Conservation (phyloP, 2,797 vertebrate genomes). For the Parauchenoglanis punctatus region DNA sequence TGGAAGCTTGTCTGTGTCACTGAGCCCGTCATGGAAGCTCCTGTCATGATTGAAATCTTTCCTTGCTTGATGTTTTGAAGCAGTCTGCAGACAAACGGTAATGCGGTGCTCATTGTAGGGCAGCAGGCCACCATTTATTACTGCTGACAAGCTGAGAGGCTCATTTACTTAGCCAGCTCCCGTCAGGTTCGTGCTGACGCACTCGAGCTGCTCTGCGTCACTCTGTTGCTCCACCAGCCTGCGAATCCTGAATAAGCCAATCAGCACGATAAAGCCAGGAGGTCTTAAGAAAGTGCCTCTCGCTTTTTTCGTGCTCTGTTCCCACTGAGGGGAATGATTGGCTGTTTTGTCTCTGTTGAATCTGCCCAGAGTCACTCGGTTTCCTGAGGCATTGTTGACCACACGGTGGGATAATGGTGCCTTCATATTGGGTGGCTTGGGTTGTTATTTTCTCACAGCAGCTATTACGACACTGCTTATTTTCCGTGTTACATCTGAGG, state of each 20-base stretch:
- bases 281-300: conserved; percentile 15
- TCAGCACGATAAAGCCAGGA: conserved; percentile 19
- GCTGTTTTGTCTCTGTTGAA: conserved; percentile 31
- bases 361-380: conserved; percentile 20
- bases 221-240: conserved; percentile 18
- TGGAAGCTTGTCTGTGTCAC: conserved; percentile 19
- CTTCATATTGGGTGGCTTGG: conserved; percentile 6
- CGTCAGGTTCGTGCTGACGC: conserved; percentile 41
- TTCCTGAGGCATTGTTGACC: conserved; percentile 21
- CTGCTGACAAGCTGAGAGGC: conserved; percentile 28
- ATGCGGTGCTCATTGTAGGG: background rate
- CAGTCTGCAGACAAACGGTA: conserved; percentile 27
- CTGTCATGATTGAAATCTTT: conserved; percentile 15
- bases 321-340: conserved; percentile 25
- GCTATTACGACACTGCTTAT: conserved; percentile 14
- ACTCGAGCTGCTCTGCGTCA: conserved; percentile 49
- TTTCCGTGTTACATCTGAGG: background rate
- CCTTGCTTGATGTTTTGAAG: conserved; percentile 26
- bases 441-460: conserved; percentile 32
- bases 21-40: background rate
- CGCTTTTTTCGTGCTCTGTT: conserved; percentile 13
- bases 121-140: conserved; percentile 31
- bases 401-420: conserved; percentile 23
- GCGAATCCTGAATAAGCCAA: conserved; percentile 37
- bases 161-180: conserved; percentile 27